Evolutionary conservation across 2,113 vertebrate genomes (phyloP).

Genomic region (Taxidea taxus): DNA sequence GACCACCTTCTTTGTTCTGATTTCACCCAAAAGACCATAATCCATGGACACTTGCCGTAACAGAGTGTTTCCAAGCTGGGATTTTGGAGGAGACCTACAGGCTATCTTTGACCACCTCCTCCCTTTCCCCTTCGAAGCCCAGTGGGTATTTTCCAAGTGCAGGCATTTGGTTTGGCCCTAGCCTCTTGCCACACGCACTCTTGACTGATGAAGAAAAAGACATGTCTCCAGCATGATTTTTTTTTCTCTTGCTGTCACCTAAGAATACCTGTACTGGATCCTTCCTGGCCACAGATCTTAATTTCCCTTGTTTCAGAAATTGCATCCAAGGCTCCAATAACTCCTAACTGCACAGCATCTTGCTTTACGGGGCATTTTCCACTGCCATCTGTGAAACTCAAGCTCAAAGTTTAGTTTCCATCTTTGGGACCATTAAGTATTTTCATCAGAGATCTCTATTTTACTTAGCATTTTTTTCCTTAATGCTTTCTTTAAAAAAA

Average conservation of each 20-base stretch:
- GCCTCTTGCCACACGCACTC: not conserved
- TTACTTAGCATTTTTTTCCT: not conserved
- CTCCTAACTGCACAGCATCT: not conserved
- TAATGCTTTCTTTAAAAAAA: conserved; percentile 17
- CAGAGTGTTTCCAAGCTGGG: not conserved
- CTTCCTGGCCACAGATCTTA: not conserved
- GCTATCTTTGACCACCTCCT: not conserved
- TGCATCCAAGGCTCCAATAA: not conserved
- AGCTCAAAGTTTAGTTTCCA: not conserved
- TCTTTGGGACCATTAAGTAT: not conserved
- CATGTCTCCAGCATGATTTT: not conserved
- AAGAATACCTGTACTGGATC: not conserved
- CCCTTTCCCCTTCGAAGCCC: not conserved
- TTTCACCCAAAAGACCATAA: not conserved
- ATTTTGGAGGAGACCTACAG: not conserved
- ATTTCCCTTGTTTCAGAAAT: not conserved
- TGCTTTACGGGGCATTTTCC: not conserved
- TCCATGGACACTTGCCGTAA: not conserved
- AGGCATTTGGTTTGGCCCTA: not conserved
- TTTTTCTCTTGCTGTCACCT: not conserved
- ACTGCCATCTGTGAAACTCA: not conserved
- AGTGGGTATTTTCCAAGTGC: not conserved
- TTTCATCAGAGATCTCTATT: conserved; percentile 36
- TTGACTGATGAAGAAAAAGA: not conserved
- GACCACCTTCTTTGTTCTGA: not conserved